A percentile compares a stretch with the other conserved stretches of the same genome.
Evolutionary conservation across 2,797 vertebrate genomes (phyloP).

Genomic region (Borostomias antarcticus): DNA sequence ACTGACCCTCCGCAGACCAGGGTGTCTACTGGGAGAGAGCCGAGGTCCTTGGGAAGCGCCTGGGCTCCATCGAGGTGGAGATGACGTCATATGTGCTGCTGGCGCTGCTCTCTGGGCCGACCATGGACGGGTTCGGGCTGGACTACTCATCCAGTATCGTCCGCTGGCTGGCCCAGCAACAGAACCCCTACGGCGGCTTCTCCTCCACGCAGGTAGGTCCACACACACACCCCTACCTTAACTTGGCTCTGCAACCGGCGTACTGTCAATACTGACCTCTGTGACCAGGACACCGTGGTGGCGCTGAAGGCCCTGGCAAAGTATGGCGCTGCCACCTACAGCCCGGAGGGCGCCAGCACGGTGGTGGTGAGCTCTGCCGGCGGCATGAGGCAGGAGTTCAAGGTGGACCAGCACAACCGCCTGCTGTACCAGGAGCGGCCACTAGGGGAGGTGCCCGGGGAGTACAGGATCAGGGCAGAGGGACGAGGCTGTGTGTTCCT

Average conservation of each 20-base stretch:
- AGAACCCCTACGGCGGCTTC: conserved; percentile 84
- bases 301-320: conserved; percentile 86
- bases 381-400: conserved; percentile 67
- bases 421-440: conserved; percentile 80
- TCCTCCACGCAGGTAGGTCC: conserved; percentile 86
- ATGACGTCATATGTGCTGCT: conserved; percentile 82
- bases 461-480: conserved; percentile 69
- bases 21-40: conserved; percentile 64
- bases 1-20: conserved; percentile 46
- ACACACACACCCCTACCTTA: background rate
- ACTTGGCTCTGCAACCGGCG: too few species aligned
- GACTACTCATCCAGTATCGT: conserved; percentile 70
- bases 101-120: conserved; percentile 76
- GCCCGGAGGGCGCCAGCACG: conserved; percentile 61
- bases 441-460: conserved; percentile 66
- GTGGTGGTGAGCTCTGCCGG: conserved; percentile 71
- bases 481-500: conserved; percentile 79
- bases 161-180: conserved; percentile 79
- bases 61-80: conserved; percentile 83
- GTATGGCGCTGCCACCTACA: conserved; percentile 78
- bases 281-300: conserved; percentile 84
- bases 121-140: conserved; percentile 60
- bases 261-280: background rate
- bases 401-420: conserved; percentile 74
- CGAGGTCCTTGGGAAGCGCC: conserved; percentile 24